Evolutionary conservation across 2,888 invertebrate species (phyloP), one percentile per base, ranked within the genome.

Genomic region (Drosophila borborema): DNA sequence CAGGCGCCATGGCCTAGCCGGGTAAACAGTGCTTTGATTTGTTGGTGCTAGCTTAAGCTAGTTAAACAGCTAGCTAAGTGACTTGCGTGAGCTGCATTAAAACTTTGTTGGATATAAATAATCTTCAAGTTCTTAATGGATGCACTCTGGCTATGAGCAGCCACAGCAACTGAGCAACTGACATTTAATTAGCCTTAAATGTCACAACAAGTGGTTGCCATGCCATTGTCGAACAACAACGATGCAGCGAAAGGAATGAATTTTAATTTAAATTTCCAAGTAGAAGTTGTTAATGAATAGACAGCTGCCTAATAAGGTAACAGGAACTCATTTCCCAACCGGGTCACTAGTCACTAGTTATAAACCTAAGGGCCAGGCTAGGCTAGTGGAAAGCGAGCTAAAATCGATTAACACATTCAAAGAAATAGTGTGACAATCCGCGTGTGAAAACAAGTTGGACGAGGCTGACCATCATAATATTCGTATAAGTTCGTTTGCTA

Each of bases 401-500:
- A 63, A 59, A 72, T 64, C 60, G 58, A 77, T 65, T 36, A 31
- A 61, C 28, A 62, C 45, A 28, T n/a, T 51, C 54, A 43, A 46
- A 58, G 28, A 49, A 60, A 36, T 14, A 18, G n/a, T 6, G 7
- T 36, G 40, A 12, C 34, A 18, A 5, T 28, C 16, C 31, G 49
- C n/a, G 8, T 12, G 41, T 16, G 12, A 49, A 36, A 34, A n/a
- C 28, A 40, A 49, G 53, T 14, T 48, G 63, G 36, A 7, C 54
- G 48, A n/a, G 62, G 41, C 58, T 45, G 18, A 38, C 68, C 73
- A 61, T 72, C 60, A 73, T 85, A 79, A 82, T 78, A n/a, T n/a
- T n/a, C 83, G 34, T 74, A 67, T 90, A 88, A 86, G 75, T 77
- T 71, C 72, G 73, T 81, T 78, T 89, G 74, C 63, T 76, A 88